A percentile compares a stretch with the other conserved stretches of the same genome.
Conservation (phyloP, 2,888 invertebrate genomes). For the Ornithoptera priamus region DNA sequence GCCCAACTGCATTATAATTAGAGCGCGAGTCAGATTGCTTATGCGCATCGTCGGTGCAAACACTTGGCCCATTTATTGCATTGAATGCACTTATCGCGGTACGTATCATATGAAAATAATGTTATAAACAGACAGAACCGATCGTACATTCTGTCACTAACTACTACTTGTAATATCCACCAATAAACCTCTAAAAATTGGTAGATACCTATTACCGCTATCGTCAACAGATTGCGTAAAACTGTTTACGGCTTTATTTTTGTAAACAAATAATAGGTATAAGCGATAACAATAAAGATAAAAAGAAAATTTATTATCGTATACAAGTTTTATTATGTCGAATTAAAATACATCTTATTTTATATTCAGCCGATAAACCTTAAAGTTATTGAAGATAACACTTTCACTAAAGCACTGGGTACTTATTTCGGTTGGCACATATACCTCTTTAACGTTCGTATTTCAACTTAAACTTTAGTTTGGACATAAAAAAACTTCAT, state of each 20-base stretch:
- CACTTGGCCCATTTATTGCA: constrained; percentile 61
- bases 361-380: constrained; percentile 1
- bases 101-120: constrained; percentile 13
- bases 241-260: constrained; percentile 1
- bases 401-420: constrained; percentile 1
- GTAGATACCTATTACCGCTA: background rate
- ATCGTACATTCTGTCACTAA: background rate
- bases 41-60: constrained; percentile 56
- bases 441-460: background rate
- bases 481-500: background rate
- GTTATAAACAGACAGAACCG: background rate
- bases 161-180: background rate
- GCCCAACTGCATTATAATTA: constrained; percentile 58
- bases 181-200: background rate
- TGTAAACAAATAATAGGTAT: background rate
- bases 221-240: background rate
- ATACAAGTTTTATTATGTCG: background rate
- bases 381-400: background rate
- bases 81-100: constrained; percentile 31
- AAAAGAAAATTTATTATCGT: background rate
- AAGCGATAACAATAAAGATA: background rate
- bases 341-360: background rate
- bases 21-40: constrained; percentile 58
- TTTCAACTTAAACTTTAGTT: background rate
- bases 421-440: background rate